A percentile compares a stretch with the other conserved stretches of the same genome.
These are phyloP conservation scores for Metaphire vulgaris DNA, from an alignment of 1,140 invertebrate genomes.

Conservation along the genomic window DNA sequence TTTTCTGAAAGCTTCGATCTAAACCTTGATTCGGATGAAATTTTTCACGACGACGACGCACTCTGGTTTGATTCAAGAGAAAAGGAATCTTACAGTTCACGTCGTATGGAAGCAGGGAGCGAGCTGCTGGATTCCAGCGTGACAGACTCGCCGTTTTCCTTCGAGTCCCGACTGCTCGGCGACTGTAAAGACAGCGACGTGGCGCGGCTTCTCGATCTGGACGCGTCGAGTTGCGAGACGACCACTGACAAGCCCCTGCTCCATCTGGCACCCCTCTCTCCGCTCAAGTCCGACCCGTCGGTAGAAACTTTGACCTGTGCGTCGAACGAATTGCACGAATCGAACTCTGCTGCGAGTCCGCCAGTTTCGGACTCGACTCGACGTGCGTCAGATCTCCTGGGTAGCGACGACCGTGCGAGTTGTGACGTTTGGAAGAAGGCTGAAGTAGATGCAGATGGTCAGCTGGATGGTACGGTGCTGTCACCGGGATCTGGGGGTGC, in stretches of 20 bases:
- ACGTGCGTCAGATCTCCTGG: too few species aligned
- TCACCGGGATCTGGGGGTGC: background rate
- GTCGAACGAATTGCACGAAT: background rate
- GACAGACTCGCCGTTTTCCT: background rate
- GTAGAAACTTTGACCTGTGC: background rate
- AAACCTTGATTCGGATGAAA: constrained; percentile 3
- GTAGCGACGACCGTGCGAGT: too few species aligned
- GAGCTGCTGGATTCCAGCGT: background rate
- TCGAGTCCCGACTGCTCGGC: background rate
- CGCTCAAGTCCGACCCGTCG: background rate
- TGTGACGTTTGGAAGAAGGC: background rate
- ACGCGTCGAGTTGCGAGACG: too few species aligned
- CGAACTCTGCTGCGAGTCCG: background rate
- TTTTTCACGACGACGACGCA: background rate
- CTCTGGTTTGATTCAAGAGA: background rate
- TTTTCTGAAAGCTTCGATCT: constrained; percentile 37
- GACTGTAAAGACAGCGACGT: background rate
- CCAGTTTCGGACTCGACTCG: too few species aligned
- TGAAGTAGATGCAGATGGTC: background rate
- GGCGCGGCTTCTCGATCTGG: too few species aligned
- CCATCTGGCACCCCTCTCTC: background rate
- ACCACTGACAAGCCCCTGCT: too few species aligned
- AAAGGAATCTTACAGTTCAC: background rate
- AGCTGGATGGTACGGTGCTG: background rate
- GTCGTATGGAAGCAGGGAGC: background rate